These are phyloP conservation scores for Heptranchias perlo DNA, from an alignment of 2,113 vertebrate species.

Conservation along the genomic window DNA sequence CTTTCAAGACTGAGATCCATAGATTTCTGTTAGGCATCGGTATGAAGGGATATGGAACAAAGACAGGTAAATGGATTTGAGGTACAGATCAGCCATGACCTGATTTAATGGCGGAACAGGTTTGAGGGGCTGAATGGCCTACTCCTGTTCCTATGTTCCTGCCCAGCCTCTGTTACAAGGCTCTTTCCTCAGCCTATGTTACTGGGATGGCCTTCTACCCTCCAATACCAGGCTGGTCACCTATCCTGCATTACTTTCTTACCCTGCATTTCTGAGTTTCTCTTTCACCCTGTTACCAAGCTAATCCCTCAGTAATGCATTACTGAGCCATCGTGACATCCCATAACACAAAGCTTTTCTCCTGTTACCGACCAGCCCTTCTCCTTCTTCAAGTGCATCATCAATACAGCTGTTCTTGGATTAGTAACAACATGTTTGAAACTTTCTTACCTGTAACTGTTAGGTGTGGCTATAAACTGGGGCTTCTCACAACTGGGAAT, in stretches of 20 bases:
- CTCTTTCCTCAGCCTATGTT: neutral
- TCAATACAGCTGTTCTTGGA: neutral
- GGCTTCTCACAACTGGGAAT: conserved; percentile 78
- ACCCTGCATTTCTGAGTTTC: too few relatives aligned
- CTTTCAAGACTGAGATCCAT: neutral
- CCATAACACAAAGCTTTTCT: neutral
- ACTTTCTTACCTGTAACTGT: conserved; percentile 63
- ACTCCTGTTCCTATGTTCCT: neutral
- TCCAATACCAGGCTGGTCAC: neutral
- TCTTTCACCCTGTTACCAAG: neutral
- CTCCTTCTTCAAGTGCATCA: neutral
- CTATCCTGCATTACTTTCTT: neutral
- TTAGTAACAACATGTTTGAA: neutral
- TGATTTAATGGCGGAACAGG: neutral
- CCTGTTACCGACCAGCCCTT: neutral
- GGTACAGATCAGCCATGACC: neutral
- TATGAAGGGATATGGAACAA: neutral
- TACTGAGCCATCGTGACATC: neutral
- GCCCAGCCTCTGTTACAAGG: neutral
- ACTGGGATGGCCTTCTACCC: neutral
- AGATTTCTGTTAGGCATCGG: neutral
- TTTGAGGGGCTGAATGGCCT: neutral
- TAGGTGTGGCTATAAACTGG: conserved; percentile 60
- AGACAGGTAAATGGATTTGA: neutral
- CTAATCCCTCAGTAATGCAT: neutral